These are phyloP conservation scores for Propsilocerus akamusi DNA, from an alignment of 1,140 invertebrate genomes.

Conservation along the genomic window DNA sequence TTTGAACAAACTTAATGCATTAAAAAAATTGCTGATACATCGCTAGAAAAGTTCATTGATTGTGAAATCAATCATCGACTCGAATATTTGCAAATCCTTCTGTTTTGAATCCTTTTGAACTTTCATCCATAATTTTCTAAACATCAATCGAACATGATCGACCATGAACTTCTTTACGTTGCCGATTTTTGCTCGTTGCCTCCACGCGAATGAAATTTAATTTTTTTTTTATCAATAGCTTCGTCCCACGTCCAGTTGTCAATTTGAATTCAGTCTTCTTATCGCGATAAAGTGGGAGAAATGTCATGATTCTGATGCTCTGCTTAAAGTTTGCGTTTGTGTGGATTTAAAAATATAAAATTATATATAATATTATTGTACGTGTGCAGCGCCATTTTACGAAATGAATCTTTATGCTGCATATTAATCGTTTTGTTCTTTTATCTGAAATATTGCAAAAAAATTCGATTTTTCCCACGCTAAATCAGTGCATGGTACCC, in stretches of 20 bases:
- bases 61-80: slow-evolving; percentile 1
- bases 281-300: not conserved
- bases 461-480: too few species aligned
- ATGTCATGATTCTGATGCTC: not conserved
- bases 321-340: not conserved
- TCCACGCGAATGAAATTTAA: not conserved
- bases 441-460: too few species aligned
- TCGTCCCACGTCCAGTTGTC: not conserved
- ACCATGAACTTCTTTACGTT: not conserved
- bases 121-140: not conserved
- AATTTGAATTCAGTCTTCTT: not conserved
- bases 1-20: not conserved
- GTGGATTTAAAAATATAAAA: too few species aligned
- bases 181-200: not conserved
- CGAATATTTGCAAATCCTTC: not conserved
- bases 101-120: not conserved
- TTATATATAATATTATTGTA: too few species aligned
- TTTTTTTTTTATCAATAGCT: not conserved
- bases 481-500: too few species aligned
- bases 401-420: too few species aligned
- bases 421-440: too few species aligned
- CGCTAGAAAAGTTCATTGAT: not conserved
- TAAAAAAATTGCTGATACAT: not conserved
- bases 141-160: not conserved
- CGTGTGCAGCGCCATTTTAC: too few species aligned